Conservation (phyloP, 2,888 invertebrate species). For the Chalcis sispes region DNA sequence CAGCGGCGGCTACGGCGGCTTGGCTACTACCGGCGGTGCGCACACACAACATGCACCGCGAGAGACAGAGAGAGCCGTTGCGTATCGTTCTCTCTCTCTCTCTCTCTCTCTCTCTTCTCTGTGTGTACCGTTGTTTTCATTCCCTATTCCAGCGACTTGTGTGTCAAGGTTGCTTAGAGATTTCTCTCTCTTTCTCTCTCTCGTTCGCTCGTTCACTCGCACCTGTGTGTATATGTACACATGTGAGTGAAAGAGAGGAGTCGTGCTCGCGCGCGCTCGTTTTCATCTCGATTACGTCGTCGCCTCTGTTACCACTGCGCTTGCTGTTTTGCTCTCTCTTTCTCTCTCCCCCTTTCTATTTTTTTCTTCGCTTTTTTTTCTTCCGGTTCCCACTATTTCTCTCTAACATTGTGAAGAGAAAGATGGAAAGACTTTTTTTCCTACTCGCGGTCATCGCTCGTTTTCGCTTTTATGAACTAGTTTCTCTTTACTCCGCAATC, state of each 20-base stretch:
- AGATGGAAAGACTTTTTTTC: slow-evolving; percentile 6
- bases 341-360: not conserved
- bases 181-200: slow-evolving; percentile 48
- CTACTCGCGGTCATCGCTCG: too few relatives aligned
- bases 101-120: too few relatives aligned
- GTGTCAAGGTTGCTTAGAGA: slow-evolving; percentile 62
- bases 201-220: slow-evolving; percentile 19
- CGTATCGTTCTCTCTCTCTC: slow-evolving; percentile 16
- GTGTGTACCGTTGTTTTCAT: slow-evolving; percentile 63
- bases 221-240: not conserved
- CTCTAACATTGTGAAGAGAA: too few relatives aligned
- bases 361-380: not conserved
- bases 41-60: not conserved
- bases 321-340: slow-evolving; percentile 13
- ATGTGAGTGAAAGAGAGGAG: too few relatives aligned
- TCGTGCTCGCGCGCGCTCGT: slow-evolving; percentile 8
- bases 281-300: slow-evolving; percentile 31
- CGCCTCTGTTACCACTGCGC: not conserved
- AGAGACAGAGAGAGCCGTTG: slow-evolving; percentile 30
- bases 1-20: too few relatives aligned
- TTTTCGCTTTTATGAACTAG: too few relatives aligned
- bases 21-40: not conserved
- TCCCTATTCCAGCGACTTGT: slow-evolving; percentile 60
- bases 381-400: too few relatives aligned
- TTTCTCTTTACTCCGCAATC: too few relatives aligned